Evolutionary conservation across 1,140 invertebrate species (phyloP), one percentile per base, ranked within the genome.

Genomic region (Ostrea denselamellosa): DNA sequence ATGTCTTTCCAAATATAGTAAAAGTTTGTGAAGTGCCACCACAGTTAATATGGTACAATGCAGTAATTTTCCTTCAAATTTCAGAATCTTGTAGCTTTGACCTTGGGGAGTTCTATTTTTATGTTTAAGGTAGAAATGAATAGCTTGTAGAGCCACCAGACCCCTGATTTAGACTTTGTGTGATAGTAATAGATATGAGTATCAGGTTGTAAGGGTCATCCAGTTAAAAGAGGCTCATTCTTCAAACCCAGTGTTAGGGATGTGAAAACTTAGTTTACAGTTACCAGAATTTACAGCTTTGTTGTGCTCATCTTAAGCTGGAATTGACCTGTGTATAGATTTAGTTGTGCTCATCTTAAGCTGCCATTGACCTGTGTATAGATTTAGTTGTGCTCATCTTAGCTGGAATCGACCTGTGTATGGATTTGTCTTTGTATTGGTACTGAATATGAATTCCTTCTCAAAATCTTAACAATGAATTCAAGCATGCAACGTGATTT

Each of bases 41-140:
- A n/a, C 17, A 19, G 56, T 62, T 62, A 14, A 62, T 19, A 19
- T 44, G 56, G 14, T 62, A 58, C n/a, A n/a, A n/a, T n/a, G n/a
- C 56, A 58, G 4, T 58, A 3, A 2, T 12, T 71, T 5, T 77
- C 10, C 68, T 77, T 77, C 28, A 17, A 28, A 77, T 77, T 77
- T 34, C 68, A 77, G 68, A 77, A 34, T 77, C 68, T 77, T 28
- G 10, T 77, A 77, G 68, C 68, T 10, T 77, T 77, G 68, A 77
- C 68, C 28, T 28, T 77, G 68, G 68, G 9, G 68, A 77, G 25
- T 77, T 77, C 68, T 77, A 28, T 28, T 25, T 77, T 28, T 77
- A 77, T 77, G 68, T 77, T 28, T 77, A 77, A 77, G 68, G 68
- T 77, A 77, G 22, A 77, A 77, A 77, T 34, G 25, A 28, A 34